Evolutionary conservation across 2,888 invertebrate species (phyloP).

Genomic region (Lysandra bellargus): DNA sequence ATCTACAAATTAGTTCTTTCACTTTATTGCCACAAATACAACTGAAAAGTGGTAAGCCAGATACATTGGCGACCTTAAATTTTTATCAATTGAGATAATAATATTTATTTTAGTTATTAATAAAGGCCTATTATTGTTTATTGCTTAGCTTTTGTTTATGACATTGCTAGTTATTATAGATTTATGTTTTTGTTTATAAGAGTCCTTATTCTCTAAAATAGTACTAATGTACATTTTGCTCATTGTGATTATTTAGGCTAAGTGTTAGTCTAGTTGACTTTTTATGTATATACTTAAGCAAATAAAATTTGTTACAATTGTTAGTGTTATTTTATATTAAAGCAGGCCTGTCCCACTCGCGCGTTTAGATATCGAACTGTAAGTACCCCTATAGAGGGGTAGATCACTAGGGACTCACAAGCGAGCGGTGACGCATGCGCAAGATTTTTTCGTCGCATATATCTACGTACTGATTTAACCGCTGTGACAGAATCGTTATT

Average conservation of each 20-base stretch:
- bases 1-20: neutral
- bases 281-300: conserved; percentile 36
- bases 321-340: conserved; percentile 18
- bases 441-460: too few species aligned
- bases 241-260: conserved; percentile 37
- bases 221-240: conserved; percentile 34
- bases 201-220: conserved; percentile 30
- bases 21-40: too few species aligned
- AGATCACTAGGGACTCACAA: too few species aligned
- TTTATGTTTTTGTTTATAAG: conserved; percentile 28
- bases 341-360: too few species aligned
- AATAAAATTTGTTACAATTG: conserved; percentile 37
- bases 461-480: too few species aligned
- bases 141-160: conserved; percentile 2
- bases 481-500: too few species aligned
- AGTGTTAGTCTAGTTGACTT: conserved; percentile 31
- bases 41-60: too few species aligned
- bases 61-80: too few species aligned
- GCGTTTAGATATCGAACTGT: too few species aligned
- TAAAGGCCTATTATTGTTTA: neutral
- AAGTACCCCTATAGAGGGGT: too few species aligned
- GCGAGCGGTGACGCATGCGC: too few species aligned
- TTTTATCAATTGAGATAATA: neutral
- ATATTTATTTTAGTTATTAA: conserved; percentile 4
- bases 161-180: neutral